Evolutionary conservation across 2,113 vertebrate species (phyloP).

Genomic region (Callopanchax toddi): DNA sequence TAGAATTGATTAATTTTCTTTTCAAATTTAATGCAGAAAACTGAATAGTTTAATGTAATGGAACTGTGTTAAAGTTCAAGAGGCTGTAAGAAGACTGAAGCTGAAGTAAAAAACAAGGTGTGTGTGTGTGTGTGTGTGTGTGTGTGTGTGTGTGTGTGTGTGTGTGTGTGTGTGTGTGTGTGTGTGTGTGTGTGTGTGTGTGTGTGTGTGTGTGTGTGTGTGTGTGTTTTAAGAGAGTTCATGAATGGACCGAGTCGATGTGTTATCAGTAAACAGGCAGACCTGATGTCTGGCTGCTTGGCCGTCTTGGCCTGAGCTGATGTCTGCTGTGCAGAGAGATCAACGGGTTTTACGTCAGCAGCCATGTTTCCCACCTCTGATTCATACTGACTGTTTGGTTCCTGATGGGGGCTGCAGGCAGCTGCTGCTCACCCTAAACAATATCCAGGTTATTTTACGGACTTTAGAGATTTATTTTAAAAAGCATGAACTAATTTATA

Average conservation of each 20-base stretch:
- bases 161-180: conserved; percentile 15
- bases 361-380: conserved; percentile 66
- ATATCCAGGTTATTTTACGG: conserved; percentile 2
- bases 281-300: conserved; percentile 48
- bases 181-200: conserved; percentile 8
- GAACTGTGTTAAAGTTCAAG: background rate
- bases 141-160: conserved; percentile 6
- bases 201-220: conserved; percentile 13
- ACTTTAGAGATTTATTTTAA: background rate
- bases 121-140: conserved; percentile 13
- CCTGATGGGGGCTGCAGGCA: conserved; percentile 46
- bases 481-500: conserved; percentile 2
- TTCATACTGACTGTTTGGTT: conserved; percentile 64
- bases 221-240: conserved; percentile 4
- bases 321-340: conserved; percentile 44
- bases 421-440: background rate
- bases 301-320: conserved; percentile 37
- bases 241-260: conserved; percentile 51
- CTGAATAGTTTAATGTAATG: no score
- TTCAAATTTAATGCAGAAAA: no score
- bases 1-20: no score
- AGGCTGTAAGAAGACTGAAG: background rate
- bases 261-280: conserved; percentile 64
- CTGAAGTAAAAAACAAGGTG: conserved; percentile 3
- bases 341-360: conserved; percentile 59